These are phyloP conservation scores for Holothuria leucospilota DNA, from an alignment of 53 echinoderm and acorn worm genomes.

Conservation along the genomic window DNA sequence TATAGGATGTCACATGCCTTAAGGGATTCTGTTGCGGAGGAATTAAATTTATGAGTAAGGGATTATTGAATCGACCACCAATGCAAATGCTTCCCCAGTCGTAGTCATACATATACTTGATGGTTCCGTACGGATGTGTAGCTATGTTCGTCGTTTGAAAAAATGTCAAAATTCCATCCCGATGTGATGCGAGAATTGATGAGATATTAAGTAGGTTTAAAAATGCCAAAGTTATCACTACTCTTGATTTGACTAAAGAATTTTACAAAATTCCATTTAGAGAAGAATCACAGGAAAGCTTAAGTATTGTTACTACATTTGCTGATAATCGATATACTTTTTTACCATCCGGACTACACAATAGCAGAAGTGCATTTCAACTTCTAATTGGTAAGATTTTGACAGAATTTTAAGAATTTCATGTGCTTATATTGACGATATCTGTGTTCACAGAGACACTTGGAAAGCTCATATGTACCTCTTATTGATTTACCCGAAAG, in stretches of 20 bases:
- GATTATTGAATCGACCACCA: conserved; percentile 21
- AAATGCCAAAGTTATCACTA: conserved; percentile 1
- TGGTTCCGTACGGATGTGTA: conserved; percentile 8
- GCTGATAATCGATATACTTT: conserved; percentile 41
- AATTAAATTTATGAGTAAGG: not conserved
- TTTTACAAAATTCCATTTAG: conserved; percentile 27
- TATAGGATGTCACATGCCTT: no score
- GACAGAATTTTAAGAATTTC: not conserved
- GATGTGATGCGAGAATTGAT: conserved; percentile 36
- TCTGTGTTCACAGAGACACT: not conserved
- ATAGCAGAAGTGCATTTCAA: conserved; percentile 17
- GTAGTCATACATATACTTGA: not conserved
- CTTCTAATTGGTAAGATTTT: not conserved
- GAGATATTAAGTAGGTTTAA: conserved; percentile 15
- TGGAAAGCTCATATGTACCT: not conserved
- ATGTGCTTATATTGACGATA: conserved; percentile 19
- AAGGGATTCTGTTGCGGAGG: no score
- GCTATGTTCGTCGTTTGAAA: conserved; percentile 3
- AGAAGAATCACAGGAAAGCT: not conserved
- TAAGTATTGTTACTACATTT: conserved; percentile 42
- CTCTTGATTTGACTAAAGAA: conserved; percentile 34
- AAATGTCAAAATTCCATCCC: conserved; percentile 6
- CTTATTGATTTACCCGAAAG: not conserved
- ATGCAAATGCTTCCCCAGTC: conserved; percentile 16
- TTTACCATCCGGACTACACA: conserved; percentile 28